phyloP scores from a whole-genome alignment of 1,140 invertebrate genomes.

The Ridgeia piscesae region DNA sequence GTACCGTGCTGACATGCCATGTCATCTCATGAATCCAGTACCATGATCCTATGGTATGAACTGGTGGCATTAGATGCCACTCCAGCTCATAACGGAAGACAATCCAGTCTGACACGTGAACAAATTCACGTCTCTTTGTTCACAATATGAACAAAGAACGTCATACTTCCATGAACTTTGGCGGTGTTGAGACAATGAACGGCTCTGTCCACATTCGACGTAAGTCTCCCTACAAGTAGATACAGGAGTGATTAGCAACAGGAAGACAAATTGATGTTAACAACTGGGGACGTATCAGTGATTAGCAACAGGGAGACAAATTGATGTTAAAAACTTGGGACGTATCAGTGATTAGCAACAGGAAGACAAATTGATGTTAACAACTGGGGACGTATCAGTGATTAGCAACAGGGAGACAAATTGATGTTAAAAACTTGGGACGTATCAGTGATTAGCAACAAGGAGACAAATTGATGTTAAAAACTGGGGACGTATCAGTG shows the following conservation, averaged over 20 bases:
- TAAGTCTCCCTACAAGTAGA: conserved; percentile 77
- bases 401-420: too few relatives aligned
- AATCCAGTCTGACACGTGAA: not conserved
- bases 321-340: too few relatives aligned
- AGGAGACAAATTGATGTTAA: too few relatives aligned
- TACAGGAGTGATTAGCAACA: conserved; percentile 40
- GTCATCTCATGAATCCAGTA: not conserved
- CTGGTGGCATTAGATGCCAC: not conserved
- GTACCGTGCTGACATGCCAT: not conserved
- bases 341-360: too few relatives aligned
- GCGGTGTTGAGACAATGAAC: conserved; percentile 61
- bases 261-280: too few relatives aligned
- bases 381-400: too few relatives aligned
- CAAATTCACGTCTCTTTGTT: not conserved
- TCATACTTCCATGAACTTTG: conserved; percentile 54
- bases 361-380: too few relatives aligned
- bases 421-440: too few relatives aligned
- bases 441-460: too few relatives aligned
- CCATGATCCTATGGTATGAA: not conserved
- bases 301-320: too few relatives aligned
- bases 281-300: too few relatives aligned
- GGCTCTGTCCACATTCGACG: conserved; percentile 97
- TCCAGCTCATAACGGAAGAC: not conserved
- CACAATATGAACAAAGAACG: not conserved
- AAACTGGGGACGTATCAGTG: too few relatives aligned